Evolutionary conservation across 2,113 vertebrate species (phyloP).

Genomic region (Lophochroa leadbeateri): DNA sequence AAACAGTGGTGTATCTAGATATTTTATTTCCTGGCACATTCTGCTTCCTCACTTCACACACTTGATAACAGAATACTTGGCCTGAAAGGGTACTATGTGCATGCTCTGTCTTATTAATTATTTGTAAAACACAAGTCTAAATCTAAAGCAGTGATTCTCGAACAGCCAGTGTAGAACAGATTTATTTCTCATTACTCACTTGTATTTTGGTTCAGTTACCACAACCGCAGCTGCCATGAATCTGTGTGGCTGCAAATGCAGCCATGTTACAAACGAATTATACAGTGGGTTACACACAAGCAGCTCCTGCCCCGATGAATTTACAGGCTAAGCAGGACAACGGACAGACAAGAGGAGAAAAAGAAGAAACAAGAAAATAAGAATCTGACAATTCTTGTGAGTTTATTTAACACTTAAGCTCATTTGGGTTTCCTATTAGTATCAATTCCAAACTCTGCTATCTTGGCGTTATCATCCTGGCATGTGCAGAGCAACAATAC

Average conservation of each 20-base stretch:
- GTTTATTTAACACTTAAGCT: neutral
- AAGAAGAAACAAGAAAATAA: neutral
- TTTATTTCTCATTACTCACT: constrained; percentile 45
- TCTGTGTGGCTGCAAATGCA: neutral
- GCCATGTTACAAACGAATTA: constrained; percentile 3
- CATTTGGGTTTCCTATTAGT: neutral
- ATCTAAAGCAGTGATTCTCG: constrained; percentile 14
- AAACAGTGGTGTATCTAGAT: neutral
- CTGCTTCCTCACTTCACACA: neutral
- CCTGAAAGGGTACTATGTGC: neutral
- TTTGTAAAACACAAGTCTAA: constrained; percentile 16
- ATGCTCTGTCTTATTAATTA: neutral
- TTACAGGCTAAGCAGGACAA: neutral
- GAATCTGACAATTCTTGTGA: neutral
- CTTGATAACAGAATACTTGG: neutral
- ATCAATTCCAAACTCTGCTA: neutral
- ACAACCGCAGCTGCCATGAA: constrained; percentile 55
- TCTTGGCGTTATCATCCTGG: neutral
- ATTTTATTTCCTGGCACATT: neutral
- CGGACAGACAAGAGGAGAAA: neutral
- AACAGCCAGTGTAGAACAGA: constrained; percentile 6
- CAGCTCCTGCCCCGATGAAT: neutral
- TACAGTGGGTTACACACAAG: neutral
- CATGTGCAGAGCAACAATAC: neutral
- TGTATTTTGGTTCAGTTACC: constrained; percentile 44